phyloP scores from a whole-genome alignment of 1,140 invertebrate species.

The Macrocentrus cingulum region DNA sequence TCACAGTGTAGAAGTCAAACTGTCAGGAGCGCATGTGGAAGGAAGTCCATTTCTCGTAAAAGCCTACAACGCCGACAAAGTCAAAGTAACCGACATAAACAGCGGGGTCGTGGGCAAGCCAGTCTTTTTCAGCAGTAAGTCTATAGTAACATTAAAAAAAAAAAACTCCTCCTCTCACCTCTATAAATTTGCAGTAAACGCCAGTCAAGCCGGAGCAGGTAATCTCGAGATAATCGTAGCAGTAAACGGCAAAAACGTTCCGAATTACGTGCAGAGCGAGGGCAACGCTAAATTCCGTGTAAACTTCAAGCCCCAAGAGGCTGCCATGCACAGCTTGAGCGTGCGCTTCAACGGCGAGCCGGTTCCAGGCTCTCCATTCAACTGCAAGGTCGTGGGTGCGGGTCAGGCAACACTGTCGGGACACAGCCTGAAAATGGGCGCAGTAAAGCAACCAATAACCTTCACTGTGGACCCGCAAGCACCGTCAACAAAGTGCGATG shows the following conservation, averaged over 20 bases:
- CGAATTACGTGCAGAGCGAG: conserved; percentile 97
- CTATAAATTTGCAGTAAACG: conserved; percentile 75
- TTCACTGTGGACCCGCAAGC: conserved; percentile 67
- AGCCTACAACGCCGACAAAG: conserved; percentile 90
- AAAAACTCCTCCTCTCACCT: too few relatives aligned
- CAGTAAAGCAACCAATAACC: conserved; percentile 62
- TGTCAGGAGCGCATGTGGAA: conserved; percentile 81
- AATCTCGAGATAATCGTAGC: conserved; percentile 98
- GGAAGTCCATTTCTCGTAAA: conserved; percentile 94
- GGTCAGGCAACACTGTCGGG: conserved; percentile 66
- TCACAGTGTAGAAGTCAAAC: conserved; percentile 87
- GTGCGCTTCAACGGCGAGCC: conserved; percentile 96
- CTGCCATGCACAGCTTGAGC: conserved; percentile 82
- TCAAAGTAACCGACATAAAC: conserved; percentile 87
- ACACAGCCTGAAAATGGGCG: conserved; percentile 64
- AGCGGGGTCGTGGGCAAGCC: conserved; percentile 88
- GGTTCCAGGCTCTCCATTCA: conserved; percentile 90
- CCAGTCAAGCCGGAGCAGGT: conserved; percentile 83
- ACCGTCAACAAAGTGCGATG: conserved; percentile 58
- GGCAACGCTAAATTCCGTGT: conserved; percentile 94
- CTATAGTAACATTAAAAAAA: too few relatives aligned
- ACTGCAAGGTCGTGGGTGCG: conserved; percentile 72
- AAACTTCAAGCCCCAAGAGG: conserved; percentile 95
- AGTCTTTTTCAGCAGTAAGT: conserved; percentile 89
- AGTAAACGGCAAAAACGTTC: conserved; percentile 95